phyloP scores from a whole-genome alignment of 2,888 invertebrate species.

The Strigamia maritima region DNA sequence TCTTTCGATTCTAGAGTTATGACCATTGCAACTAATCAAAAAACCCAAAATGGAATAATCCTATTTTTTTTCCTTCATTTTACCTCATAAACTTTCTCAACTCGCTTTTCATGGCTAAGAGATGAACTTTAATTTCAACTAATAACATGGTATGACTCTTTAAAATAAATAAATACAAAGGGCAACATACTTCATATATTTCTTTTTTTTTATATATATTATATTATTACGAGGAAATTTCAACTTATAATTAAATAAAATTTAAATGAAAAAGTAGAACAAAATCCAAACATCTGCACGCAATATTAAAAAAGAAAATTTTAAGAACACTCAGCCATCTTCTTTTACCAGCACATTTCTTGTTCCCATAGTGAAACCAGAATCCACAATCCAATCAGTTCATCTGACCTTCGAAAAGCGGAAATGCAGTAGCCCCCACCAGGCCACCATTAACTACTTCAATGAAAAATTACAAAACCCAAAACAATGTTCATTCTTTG shows the following conservation, averaged over 20 bases:
- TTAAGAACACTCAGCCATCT: neutral
- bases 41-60: neutral
- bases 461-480: too few relatives aligned
- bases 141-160: neutral
- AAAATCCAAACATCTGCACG: neutral
- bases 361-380: neutral
- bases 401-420: neutral
- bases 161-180: neutral
- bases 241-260: neutral
- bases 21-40: slow-evolving; percentile 8
- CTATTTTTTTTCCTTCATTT: neutral
- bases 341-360: neutral
- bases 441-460: too few relatives aligned
- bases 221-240: neutral
- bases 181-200: slow-evolving; percentile 1
- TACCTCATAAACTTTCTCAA: slow-evolving; percentile 6
- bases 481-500: too few relatives aligned
- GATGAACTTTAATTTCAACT: slow-evolving; percentile 21
- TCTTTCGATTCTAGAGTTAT: slow-evolving; percentile 14
- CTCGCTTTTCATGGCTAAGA: neutral
- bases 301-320: neutral
- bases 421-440: neutral
- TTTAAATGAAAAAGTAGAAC: neutral
- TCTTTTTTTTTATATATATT: neutral
- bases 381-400: neutral